Base-by-base conservation (phyloP, 2,797 vertebrate species). In the Gobio occitaniae region DNA sequence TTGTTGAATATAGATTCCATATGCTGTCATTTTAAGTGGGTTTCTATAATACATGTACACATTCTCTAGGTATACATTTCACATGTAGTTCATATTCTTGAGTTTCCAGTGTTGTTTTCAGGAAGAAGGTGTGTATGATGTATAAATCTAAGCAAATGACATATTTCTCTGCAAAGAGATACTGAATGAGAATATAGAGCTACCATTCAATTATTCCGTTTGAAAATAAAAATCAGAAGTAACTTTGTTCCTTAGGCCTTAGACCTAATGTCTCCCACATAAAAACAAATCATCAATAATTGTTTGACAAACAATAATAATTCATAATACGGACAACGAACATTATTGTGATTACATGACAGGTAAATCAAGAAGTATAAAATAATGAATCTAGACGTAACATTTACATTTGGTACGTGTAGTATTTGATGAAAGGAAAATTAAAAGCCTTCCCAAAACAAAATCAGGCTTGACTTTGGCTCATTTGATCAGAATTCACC, bases 1-100 rank as follows among this genome's bases (percentile, higher is more conserved):
- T 90, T 90, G 93, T 94, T 95, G 95, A 94, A 96, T 95, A 93
- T 94, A 94, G 93, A 95, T 95, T 95, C 95, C 95, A 95, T 94
- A 95, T 93, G 94, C 95, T 96, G 95, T 95, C 92, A 93, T 92
- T 93, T 93, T 93, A 71, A 88, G 85, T 12, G 94, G 91, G 91
- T 95, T 95, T 95, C 94, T 95, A 95, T 92, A 91, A 93, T 93
- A 86, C 93, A 94, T 94, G 94, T 95, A 94, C 94, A 94, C 95
- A 94, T 94, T 88, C 83, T 87, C 94, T 95, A 95, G 95, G 95
- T 94, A 95, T 93, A 94, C 69, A 95, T 95, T 85, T 89, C 78
- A 87, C 81, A 87, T 75, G 80, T 81, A 84, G 36, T 80, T 88
- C 77, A 84, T 85, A 88, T 82, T 79, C 70, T 74, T 79, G 71